Base-by-base conservation (phyloP, 2,888 invertebrate species). In the Eupithecia pulchellata region DNA sequence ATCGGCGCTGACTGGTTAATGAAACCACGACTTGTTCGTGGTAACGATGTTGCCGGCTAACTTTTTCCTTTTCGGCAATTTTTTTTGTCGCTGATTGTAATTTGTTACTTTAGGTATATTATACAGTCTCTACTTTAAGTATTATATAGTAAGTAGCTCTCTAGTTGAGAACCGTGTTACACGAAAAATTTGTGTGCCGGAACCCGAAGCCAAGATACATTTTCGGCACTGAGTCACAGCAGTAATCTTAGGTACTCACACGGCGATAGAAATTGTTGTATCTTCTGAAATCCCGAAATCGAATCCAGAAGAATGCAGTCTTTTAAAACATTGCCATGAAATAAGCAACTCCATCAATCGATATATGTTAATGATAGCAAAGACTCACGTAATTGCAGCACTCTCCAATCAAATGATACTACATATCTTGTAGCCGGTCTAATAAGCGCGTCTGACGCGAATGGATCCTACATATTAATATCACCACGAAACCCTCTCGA, bases 371-470 rank as follows among this genome's bases (percentile, higher is more conserved):
- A 17, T 17, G 34, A 66, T 71, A 60, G 63, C 58, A 63, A 66
- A 11, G 20, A 2, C 13, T 76, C 66, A 79, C 78, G 77, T 78
- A 82, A 81, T 79, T 72, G 8, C 13, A 29, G 9, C 75, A 61
- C 29, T 64, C 70, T 74, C 68, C 69, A 71, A 74, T 75, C 74
- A 77, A 77, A 78, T 73, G 75, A 72, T 84, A 88, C 84, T 84
- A 88, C 84, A 84, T 88, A 86, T 88, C 88, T 88, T 84, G 87
- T 87, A 84, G 82, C 79, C 63, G 66, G 80, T 42, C 84, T 91
- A 91, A 91, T 88, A 85, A 87, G 86, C 82, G 77, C 84, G 82
- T 85, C 86, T 84, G 81, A 83, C 81, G 82, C 81, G 77, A 83
- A 77, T 75, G 78, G 77, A 78, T 78, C 84, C 81, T 78, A 78